Conservation (phyloP, 1,140 invertebrate genomes). For the Drosophila suzukii region DNA sequence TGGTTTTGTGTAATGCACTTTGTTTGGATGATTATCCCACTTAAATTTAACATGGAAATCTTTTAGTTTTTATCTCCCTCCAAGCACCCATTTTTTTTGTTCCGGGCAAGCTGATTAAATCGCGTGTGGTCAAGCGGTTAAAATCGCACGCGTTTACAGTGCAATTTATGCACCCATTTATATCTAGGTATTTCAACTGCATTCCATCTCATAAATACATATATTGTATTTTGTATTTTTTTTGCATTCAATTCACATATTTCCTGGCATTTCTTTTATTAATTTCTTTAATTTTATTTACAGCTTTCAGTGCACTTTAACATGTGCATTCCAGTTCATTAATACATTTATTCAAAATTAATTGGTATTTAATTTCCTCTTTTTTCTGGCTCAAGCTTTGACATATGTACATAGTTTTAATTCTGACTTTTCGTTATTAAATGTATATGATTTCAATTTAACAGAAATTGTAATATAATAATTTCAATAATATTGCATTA, state of each 20-base stretch:
- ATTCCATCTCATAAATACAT: slow-evolving; percentile 7
- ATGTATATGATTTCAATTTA: background rate
- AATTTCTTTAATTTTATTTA: background rate
- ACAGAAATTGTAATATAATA: background rate
- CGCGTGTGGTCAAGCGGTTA: slow-evolving; percentile 9
- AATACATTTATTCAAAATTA: background rate
- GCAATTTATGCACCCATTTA: slow-evolving; percentile 11
- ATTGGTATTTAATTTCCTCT: background rate
- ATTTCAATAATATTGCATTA: background rate
- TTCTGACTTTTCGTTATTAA: background rate
- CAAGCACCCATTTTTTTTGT: too few relatives aligned
- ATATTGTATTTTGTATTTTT: background rate
- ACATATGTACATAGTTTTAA: background rate
- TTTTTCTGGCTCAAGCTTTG: too few relatives aligned
- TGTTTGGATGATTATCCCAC: slow-evolving; percentile 56
- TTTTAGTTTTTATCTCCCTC: background rate
- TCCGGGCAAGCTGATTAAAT: background rate
- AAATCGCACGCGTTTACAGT: slow-evolving; percentile 12
- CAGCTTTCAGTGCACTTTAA: background rate
- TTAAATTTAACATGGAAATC: slow-evolving; percentile 43
- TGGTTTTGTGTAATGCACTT: slow-evolving; percentile 40
- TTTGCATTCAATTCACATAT: background rate
- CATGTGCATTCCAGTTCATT: background rate
- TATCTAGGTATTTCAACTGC: slow-evolving; percentile 2
- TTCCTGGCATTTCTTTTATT: background rate